These are phyloP conservation scores for Hypsopygia costalis DNA, from an alignment of 2,888 invertebrate species.

Conservation along the genomic window DNA sequence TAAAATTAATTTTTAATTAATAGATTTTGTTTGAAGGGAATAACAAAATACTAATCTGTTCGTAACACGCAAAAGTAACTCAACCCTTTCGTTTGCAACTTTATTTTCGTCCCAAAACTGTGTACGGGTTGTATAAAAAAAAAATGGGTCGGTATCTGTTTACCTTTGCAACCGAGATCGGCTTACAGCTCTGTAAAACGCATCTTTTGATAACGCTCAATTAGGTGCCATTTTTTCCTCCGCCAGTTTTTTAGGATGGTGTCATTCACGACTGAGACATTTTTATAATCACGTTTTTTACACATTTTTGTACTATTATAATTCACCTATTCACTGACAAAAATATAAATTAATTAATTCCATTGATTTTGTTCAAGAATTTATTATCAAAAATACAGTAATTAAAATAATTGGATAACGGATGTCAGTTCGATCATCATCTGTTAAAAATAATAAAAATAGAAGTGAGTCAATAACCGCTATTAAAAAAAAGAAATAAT, in stretches of 20 bases:
- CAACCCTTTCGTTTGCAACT: constrained; percentile 39
- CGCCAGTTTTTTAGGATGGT: constrained; percentile 32
- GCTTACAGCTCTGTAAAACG: constrained; percentile 49
- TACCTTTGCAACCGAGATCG: constrained; percentile 51
- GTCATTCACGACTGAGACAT: constrained; percentile 27
- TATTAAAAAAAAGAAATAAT: no score
- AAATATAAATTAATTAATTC: no score
- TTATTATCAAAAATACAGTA: no score
- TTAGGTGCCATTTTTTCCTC: constrained; percentile 55
- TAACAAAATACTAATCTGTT: background rate
- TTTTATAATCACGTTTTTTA: background rate
- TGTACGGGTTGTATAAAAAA: constrained; percentile 30
- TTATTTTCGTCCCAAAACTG: constrained; percentile 54
- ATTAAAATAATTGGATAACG: no score
- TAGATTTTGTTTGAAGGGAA: no score
- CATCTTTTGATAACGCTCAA: constrained; percentile 68
- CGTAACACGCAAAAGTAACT: constrained; percentile 47
- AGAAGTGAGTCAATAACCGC: no score
- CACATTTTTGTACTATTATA: no score
- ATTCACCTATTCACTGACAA: no score
- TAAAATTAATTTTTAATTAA: no score
- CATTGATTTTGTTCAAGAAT: no score
- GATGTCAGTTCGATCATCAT: no score
- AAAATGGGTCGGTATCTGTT: constrained; percentile 51
- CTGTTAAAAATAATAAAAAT: no score